Evolutionary conservation across 1,140 invertebrate genomes (phyloP).

Genomic region (Zaprionus africanus): DNA sequence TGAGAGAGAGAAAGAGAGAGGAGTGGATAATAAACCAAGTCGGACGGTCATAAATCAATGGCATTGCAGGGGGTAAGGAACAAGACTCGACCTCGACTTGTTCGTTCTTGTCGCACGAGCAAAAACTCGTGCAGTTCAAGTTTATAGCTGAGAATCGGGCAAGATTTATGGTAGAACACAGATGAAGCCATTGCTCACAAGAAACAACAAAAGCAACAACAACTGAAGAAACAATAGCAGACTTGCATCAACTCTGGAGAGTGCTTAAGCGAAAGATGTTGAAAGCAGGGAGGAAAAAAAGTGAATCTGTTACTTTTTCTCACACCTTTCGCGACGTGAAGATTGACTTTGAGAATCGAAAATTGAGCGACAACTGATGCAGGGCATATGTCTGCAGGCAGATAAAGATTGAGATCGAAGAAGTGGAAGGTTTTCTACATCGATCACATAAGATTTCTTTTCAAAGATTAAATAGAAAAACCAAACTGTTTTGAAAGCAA

Average conservation of each 20-base stretch:
- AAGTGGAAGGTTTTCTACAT: not conserved
- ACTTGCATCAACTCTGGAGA: slow-evolving; percentile 29
- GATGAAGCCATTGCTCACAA: slow-evolving; percentile 59
- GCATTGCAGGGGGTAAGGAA: slow-evolving; percentile 36
- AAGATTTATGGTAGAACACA: slow-evolving; percentile 71
- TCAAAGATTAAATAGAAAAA: not conserved
- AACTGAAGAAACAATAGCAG: slow-evolving; percentile 16
- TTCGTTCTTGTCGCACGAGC: slow-evolving; percentile 24
- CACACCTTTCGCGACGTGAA: slow-evolving; percentile 3
- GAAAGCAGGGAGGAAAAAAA: slow-evolving; percentile 18
- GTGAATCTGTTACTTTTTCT: slow-evolving; percentile 3
- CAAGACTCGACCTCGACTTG: slow-evolving; percentile 44
- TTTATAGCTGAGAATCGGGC: slow-evolving; percentile 62
- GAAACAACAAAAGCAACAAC: not conserved
- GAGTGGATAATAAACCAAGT: slow-evolving; percentile 63
- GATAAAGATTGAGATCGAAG: not conserved
- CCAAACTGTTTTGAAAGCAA: not conserved
- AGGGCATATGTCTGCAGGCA: not conserved
- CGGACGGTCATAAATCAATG: slow-evolving; percentile 69
- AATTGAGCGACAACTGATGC: slow-evolving; percentile 35
- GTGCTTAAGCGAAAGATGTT: slow-evolving; percentile 21
- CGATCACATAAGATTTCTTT: not conserved
- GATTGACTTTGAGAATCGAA: slow-evolving; percentile 18
- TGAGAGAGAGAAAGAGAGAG: not conserved
- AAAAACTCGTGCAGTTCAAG: slow-evolving; percentile 42